phyloP scores from a whole-genome alignment of 2,797 vertebrate species.

The Fratercula arctica region DNA sequence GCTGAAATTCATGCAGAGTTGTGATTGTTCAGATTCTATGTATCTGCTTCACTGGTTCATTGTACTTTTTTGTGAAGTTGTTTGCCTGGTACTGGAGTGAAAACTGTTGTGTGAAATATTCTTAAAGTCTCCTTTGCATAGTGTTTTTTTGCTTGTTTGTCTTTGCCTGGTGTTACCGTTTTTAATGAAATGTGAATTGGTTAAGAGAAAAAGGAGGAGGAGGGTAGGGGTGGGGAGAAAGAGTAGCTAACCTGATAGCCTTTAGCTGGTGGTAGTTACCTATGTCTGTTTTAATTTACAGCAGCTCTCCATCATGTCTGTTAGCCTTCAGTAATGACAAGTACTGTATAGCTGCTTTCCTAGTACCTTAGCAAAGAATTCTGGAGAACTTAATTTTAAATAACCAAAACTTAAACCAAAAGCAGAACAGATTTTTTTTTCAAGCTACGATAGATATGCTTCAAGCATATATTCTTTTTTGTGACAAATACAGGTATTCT shows the following conservation, averaged over 20 bases:
- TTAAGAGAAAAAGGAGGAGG: neutral
- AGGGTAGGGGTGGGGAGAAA: neutral
- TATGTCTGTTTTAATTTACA: neutral
- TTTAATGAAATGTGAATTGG: neutral
- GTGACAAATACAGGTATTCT: neutral
- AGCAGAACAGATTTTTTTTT: neutral
- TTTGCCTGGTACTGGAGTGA: neutral
- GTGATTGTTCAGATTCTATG: neutral
- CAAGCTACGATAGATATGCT: neutral
- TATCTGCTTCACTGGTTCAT: neutral
- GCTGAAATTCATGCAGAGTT: neutral
- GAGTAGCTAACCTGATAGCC: neutral
- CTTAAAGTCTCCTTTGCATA: neutral
- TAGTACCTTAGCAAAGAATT: neutral
- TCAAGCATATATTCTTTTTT: neutral
- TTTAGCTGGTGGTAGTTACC: neutral
- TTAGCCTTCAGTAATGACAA: neutral
- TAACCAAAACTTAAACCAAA: neutral
- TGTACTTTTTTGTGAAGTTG: neutral
- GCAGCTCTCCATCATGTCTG: neutral
- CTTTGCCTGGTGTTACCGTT: neutral
- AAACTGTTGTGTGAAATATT: neutral
- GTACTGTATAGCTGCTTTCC: neutral
- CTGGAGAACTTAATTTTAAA: neutral
- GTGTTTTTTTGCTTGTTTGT: neutral